phyloP scores from a whole-genome alignment of 35 echinoderm and acorn worm genomes.

The Holothuria glaberrima region DNA sequence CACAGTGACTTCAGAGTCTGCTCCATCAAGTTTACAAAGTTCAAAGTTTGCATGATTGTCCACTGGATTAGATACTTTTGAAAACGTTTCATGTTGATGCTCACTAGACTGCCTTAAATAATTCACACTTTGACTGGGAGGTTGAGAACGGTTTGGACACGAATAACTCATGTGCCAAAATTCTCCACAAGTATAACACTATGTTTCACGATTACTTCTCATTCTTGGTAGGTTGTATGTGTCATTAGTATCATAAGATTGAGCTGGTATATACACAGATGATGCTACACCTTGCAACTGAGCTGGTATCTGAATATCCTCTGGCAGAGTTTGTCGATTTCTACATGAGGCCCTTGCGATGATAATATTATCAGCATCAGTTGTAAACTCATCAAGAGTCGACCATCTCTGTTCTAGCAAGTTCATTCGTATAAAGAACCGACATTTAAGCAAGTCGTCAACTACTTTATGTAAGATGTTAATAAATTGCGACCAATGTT shows the following conservation, averaged over 20 bases:
- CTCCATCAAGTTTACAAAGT: too few relatives aligned
- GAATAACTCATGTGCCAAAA: constrained; percentile 44
- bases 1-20: too few relatives aligned
- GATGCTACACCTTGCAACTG: background rate
- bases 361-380: constrained; percentile 18
- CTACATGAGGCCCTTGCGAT: constrained; percentile 10
- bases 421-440: too few relatives aligned
- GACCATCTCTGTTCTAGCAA: too few relatives aligned
- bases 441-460: too few relatives aligned
- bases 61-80: too few relatives aligned
- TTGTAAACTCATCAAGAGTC: background rate
- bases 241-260: background rate
- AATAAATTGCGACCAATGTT: too few relatives aligned
- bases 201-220: background rate
- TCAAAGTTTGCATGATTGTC: too few relatives aligned
- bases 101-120: background rate
- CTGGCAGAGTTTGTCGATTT: background rate
- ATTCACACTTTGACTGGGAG: constrained; percentile 19
- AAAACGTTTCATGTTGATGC: background rate
- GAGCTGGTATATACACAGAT: background rate
- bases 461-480: too few relatives aligned
- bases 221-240: background rate
- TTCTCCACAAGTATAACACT: constrained; percentile 8
- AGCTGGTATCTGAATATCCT: background rate
- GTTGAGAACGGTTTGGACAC: constrained; percentile 21